Base-by-base conservation (phyloP, 2,113 vertebrate genomes). In the Chroicocephalus ridibundus region DNA sequence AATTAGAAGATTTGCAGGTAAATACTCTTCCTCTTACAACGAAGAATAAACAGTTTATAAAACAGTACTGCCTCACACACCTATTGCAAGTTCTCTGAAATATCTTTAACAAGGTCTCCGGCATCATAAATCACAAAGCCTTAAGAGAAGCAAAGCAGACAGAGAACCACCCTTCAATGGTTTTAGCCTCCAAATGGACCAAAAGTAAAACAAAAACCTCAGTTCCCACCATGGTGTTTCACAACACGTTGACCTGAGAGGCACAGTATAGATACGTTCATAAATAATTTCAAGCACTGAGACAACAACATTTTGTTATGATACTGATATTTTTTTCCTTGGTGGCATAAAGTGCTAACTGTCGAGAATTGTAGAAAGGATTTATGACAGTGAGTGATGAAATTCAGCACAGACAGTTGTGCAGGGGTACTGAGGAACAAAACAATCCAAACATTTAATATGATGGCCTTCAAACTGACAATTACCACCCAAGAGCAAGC, bases 211-310 rank as follows among this genome's bases (percentile, higher is more conserved):
- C 21, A 15, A 69, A 60, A 93, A 82, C 10, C 29, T 38, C 8
- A 13, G 21, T 71, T 92, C 65, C 38, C 51, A 74, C 16, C 21
- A n/a, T 1, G 11, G 32, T 25, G 18, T 51, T 58, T 62, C 57
- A 60, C 25, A 88, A n/a, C 16, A 49, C 14, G 40, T 21, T 15
- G 13, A 69, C 27, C 44, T 12, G 21, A 83, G 10, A 54, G 11
- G 14, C n/a, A 62, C 11, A 62, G 26, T 4, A 74, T 0, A 62
- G 13, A 22, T 15, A 61, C 0, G 0, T 10, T 64, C 13, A 38
- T 25, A 52, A 72, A 18, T 8, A 0, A 61, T 44, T 89, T 62
- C 21, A 49, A 42, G 32, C 11, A 61, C 66, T 4, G 1, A 70
- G 65, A 69, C 38, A 88, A 40, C 5, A 40, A 40, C 9, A 34